Conservation (phyloP, 1,140 invertebrate genomes). For the Pomacea maculata region DNA sequence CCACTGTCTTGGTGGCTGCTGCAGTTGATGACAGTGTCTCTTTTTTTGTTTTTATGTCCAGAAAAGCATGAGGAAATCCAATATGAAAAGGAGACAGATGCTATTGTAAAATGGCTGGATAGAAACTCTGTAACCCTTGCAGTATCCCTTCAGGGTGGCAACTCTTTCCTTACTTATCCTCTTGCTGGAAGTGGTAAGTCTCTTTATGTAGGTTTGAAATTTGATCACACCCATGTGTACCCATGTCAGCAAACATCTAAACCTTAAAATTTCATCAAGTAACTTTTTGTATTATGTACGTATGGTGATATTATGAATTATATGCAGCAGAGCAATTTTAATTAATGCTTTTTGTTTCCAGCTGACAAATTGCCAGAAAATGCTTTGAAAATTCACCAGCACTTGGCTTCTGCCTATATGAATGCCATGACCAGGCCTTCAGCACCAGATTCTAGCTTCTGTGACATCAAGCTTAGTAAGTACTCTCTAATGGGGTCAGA, state of each 20-base stretch:
- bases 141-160: constrained; percentile 7
- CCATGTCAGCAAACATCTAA: too few relatives aligned
- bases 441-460: too few relatives aligned
- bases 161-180: constrained; percentile 7
- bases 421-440: constrained; percentile 3
- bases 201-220: too few relatives aligned
- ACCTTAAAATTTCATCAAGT: too few relatives aligned
- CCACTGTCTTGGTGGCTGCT: background rate
- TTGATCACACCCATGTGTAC: background rate
- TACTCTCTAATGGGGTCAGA: too few relatives aligned
- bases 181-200: background rate
- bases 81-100: background rate
- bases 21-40: background rate
- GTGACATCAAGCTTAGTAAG: too few relatives aligned
- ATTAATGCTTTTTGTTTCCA: background rate
- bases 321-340: too few relatives aligned
- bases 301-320: too few relatives aligned
- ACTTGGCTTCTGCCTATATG: background rate
- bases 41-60: background rate
- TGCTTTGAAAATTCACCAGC: background rate
- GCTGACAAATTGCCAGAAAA: background rate
- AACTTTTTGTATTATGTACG: too few relatives aligned
- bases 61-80: background rate
- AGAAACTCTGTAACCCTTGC: background rate
- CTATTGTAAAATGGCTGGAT: constrained; percentile 1